Evolutionary conservation across 2,113 vertebrate genomes (phyloP).

Genomic region (Leucoraja erinaceus): DNA sequence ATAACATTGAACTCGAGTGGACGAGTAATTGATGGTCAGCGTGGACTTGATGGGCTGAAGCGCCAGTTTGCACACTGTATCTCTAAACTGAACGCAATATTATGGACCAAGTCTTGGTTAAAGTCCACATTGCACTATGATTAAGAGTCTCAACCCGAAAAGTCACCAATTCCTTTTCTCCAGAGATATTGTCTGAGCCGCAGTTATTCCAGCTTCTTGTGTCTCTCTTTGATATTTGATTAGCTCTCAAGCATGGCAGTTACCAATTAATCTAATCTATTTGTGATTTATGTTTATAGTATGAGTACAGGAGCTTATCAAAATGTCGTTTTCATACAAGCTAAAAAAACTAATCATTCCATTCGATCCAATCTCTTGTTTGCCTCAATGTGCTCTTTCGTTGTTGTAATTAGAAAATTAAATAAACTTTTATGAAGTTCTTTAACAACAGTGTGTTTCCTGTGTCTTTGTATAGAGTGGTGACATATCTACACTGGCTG

Average conservation of each 20-base stretch:
- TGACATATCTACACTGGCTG: too few relatives aligned
- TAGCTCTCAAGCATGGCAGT: neutral
- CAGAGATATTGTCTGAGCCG: too few relatives aligned
- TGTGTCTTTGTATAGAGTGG: too few relatives aligned
- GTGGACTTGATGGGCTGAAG: too few relatives aligned
- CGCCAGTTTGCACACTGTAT: too few relatives aligned
- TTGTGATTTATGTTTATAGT: neutral
- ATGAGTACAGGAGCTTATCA: neutral
- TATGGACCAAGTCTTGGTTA: neutral
- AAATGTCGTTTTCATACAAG: neutral
- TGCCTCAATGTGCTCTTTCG: neutral
- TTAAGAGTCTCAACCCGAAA: too few relatives aligned
- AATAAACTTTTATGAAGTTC: neutral
- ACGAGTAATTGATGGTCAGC: too few relatives aligned
- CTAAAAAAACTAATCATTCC: neutral
- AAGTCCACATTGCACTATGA: neutral
- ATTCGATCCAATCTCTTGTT: neutral
- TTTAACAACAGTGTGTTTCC: neutral
- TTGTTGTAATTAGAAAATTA: neutral
- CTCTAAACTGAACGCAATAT: too few relatives aligned
- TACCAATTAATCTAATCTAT: neutral
- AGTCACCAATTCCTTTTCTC: too few relatives aligned
- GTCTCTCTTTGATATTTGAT: neutral
- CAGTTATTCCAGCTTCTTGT: too few relatives aligned
- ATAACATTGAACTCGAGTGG: too few relatives aligned